Conservation (phyloP, 1,140 invertebrate species). For the Heterodera schachtii region DNA sequence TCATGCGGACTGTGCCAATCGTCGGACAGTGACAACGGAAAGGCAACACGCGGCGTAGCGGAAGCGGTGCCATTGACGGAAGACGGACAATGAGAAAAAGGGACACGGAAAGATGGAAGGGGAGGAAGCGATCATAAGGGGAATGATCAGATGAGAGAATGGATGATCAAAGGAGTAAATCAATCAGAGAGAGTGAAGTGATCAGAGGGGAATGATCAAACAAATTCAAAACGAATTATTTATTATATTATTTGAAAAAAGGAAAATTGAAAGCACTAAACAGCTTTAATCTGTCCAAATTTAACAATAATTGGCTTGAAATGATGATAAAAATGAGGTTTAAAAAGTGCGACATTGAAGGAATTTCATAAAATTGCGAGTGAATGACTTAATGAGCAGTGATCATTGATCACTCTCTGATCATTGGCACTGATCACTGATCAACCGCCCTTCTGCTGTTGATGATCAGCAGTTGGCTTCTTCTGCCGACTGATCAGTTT, state of each 20-base stretch:
- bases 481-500: too few relatives aligned
- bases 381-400: too few relatives aligned
- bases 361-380: neutral
- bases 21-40: neutral
- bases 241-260: neutral
- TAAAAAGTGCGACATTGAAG: neutral
- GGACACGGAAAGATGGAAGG: neutral
- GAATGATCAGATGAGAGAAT: neutral
- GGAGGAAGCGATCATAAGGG: neutral
- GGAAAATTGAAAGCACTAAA: neutral
- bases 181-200: neutral
- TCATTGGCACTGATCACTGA: too few relatives aligned
- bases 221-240: neutral
- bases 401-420: too few relatives aligned
- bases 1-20: constrained; percentile 19
- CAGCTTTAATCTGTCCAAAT: neutral
- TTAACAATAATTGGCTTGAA: too few relatives aligned
- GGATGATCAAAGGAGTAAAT: neutral
- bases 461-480: too few relatives aligned
- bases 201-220: neutral
- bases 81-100: neutral
- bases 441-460: too few relatives aligned
- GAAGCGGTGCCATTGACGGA: neutral
- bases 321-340: neutral
- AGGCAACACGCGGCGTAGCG: neutral